Evolutionary conservation across 2,888 invertebrate genomes (phyloP).

Genomic region (Taphrorychus bicolor): DNA sequence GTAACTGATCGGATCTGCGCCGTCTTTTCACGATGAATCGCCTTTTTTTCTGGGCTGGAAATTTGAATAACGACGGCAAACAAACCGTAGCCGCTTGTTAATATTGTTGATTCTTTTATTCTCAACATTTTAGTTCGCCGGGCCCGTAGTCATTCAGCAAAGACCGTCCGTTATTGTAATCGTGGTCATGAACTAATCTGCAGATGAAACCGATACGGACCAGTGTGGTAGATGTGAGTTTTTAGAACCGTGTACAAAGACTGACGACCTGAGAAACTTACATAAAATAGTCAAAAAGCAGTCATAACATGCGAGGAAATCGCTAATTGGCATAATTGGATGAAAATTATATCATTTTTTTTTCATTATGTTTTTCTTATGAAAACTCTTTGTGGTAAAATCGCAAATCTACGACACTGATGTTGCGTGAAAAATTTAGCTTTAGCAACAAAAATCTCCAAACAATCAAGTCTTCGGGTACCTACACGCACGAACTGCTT

Average conservation of each 20-base stretch:
- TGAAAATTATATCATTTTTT: neutral
- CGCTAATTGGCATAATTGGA: no score
- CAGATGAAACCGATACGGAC: slow-evolving; percentile 36
- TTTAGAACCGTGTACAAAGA: no score
- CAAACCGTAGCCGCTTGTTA: slow-evolving; percentile 31
- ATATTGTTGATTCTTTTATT: slow-evolving; percentile 37
- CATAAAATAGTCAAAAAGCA: no score
- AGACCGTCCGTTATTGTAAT: slow-evolving; percentile 33
- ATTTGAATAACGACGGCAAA: slow-evolving; percentile 38
- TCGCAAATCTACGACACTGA: neutral
- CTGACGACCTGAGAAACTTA: neutral
- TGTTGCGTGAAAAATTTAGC: neutral
- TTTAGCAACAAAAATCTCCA: neutral
- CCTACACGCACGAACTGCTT: neutral
- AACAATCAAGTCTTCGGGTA: neutral
- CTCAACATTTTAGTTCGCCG: slow-evolving; percentile 35
- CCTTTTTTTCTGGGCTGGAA: slow-evolving; percentile 18
- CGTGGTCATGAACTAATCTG: slow-evolving; percentile 32
- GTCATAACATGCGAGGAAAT: no score
- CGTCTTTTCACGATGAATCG: slow-evolving; percentile 23
- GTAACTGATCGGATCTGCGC: slow-evolving; percentile 15
- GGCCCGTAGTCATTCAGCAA: slow-evolving; percentile 38
- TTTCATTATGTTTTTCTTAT: neutral
- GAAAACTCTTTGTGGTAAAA: neutral
- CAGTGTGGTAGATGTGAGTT: slow-evolving; percentile 35